Percentiles rank a stretch among this genome's conserved stretches.
Evolutionary conservation across 2,888 invertebrate species (phyloP).

Genomic region (Athetis lepigone): DNA sequence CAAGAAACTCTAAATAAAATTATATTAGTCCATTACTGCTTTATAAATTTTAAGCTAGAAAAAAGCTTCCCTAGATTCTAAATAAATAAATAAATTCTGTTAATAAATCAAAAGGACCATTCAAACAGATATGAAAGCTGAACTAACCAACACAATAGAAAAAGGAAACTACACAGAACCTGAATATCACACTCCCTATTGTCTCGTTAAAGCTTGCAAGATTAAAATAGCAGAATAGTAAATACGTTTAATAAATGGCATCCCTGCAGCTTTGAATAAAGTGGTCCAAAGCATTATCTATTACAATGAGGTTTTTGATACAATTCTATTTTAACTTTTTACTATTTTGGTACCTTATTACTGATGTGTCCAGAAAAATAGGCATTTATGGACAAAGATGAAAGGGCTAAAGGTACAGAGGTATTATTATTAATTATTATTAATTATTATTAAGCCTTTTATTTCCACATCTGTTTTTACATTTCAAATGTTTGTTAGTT

Average conservation of each 20-base stretch:
- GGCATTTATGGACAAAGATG: no score
- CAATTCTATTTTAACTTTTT: constrained; percentile 7
- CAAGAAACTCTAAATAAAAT: no score
- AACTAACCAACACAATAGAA: constrained; percentile 9
- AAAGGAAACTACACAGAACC: constrained; percentile 25
- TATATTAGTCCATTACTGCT: no score
- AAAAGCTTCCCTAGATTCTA: not conserved
- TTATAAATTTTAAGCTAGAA: not conserved
- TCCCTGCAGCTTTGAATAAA: constrained; percentile 41
- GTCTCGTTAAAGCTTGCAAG: constrained; percentile 51
- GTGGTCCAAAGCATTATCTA: constrained; percentile 31
- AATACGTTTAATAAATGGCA: constrained; percentile 57
- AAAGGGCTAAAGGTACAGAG: no score
- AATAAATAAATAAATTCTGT: not conserved
- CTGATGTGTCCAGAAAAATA: no score
- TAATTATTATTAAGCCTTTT: no score
- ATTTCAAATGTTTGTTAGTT: no score
- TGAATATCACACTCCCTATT: constrained; percentile 34
- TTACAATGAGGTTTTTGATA: constrained; percentile 20
- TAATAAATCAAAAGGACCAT: not conserved
- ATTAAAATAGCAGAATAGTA: constrained; percentile 61
- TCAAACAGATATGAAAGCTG: not conserved
- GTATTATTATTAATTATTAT: no score
- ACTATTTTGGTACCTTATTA: no score
- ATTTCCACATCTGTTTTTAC: no score